Percentiles rank a stretch among this genome's conserved stretches.
These are phyloP conservation scores for Entomobrya proxima DNA, from an alignment of 2,888 invertebrate species.

Conservation along the genomic window DNA sequence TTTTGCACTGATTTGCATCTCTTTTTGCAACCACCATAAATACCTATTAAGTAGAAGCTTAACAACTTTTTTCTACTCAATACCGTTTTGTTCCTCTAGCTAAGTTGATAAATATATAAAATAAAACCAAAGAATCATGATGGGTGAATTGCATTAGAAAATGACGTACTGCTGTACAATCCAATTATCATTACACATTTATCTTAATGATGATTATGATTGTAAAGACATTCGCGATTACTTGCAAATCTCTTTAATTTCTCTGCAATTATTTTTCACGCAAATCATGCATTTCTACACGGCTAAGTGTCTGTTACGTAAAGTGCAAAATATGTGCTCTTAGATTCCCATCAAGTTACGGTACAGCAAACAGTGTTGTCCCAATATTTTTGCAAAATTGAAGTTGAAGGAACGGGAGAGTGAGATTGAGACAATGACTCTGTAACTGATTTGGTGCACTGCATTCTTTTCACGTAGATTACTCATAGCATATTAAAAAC, in stretches of 20 bases:
- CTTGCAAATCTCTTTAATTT: conserved; percentile 22
- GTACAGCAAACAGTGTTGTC: background rate
- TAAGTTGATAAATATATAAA: conserved; percentile 20
- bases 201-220: conserved; percentile 41
- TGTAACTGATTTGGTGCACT: background rate
- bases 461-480: conserved; percentile 19
- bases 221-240: conserved; percentile 39
- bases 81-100: conserved; percentile 29
- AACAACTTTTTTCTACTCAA: conserved; percentile 18
- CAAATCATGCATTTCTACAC: conserved; percentile 5
- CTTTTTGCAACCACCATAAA: background rate
- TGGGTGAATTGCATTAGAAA: background rate
- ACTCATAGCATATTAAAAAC: no score
- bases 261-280: conserved; percentile 26
- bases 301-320: background rate
- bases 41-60: background rate
- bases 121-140: background rate
- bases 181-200: conserved; percentile 48
- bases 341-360: background rate
- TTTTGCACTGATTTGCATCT: conserved; percentile 26
- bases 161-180: conserved; percentile 4
- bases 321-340: background rate
- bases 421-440: background rate
- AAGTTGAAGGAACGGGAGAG: background rate
- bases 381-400: background rate